phyloP scores from a whole-genome alignment of 2,113 vertebrate genomes.

The Apus apus region DNA sequence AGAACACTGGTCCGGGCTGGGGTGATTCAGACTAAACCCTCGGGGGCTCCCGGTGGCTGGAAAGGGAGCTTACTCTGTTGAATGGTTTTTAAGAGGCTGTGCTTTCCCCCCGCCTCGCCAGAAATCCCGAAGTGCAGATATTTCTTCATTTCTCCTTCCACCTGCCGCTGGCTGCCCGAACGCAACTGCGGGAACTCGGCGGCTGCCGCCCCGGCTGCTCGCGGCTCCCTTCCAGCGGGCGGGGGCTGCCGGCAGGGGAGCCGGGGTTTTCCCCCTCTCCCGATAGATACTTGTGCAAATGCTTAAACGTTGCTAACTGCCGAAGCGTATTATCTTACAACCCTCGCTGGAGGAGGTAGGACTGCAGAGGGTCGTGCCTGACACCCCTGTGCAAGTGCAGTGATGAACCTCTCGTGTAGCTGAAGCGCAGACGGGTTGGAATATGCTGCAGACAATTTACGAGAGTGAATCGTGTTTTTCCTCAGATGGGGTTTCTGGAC shows the following conservation, averaged over 20 bases:
- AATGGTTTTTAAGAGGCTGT: slow-evolving; percentile 43
- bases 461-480: slow-evolving; percentile 98
- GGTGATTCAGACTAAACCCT: slow-evolving; percentile 15
- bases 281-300: not conserved
- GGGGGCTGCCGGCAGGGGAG: slow-evolving; percentile 6
- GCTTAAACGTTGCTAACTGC: slow-evolving; percentile 51
- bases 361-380: slow-evolving; percentile 79
- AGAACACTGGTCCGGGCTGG: slow-evolving; percentile 9
- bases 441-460: slow-evolving; percentile 99
- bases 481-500: slow-evolving; percentile 91
- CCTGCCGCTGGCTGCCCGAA: slow-evolving; percentile 74
- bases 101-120: not conserved
- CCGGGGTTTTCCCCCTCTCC: not conserved
- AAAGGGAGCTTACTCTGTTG: slow-evolving; percentile 54
- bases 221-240: slow-evolving; percentile 34
- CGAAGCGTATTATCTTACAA: slow-evolving; percentile 12
- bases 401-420: slow-evolving; percentile 83
- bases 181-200: slow-evolving; percentile 11
- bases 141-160: slow-evolving; percentile 71
- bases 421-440: slow-evolving; percentile 90
- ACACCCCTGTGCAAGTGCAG: slow-evolving; percentile 81
- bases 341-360: slow-evolving; percentile 80
- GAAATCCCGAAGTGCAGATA: slow-evolving; percentile 60
- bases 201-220: slow-evolving; percentile 11
- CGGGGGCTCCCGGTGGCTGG: slow-evolving; percentile 6